Conservation (phyloP, 2,888 invertebrate species). For the Drosophila robusta region DNA sequence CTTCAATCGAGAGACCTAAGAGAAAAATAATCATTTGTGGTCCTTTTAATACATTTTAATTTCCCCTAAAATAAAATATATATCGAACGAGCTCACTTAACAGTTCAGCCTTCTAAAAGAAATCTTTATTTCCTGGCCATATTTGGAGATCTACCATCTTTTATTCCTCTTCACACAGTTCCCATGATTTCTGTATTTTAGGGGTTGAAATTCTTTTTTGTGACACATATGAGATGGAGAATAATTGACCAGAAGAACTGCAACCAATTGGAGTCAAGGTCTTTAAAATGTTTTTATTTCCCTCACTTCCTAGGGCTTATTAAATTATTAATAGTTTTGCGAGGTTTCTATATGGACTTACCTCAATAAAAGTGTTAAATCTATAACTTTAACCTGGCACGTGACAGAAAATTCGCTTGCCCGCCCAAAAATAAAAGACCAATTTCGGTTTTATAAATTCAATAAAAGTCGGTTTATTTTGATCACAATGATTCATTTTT, state of each 20-base stretch:
- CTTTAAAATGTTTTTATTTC: too few species aligned
- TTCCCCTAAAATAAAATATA: too few species aligned
- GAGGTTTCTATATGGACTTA: too few species aligned
- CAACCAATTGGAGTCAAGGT: not conserved
- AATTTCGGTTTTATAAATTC: conserved; percentile 57
- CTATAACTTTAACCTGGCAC: too few species aligned
- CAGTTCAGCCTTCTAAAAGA: too few species aligned
- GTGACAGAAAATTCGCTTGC: not conserved
- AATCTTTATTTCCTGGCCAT: too few species aligned
- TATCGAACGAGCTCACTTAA: too few species aligned
- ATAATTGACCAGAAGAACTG: not conserved
- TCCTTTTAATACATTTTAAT: too few species aligned
- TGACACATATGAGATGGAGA: not conserved
- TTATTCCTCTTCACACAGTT: not conserved
- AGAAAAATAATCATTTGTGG: too few species aligned
- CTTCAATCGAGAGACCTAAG: too few species aligned
- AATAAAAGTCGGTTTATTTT: conserved; percentile 78
- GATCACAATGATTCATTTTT: conserved; percentile 74
- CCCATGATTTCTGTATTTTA: not conserved
- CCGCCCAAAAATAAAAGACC: conserved; percentile 6
- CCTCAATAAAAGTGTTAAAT: too few species aligned
- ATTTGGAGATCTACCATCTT: conserved; percentile 8
- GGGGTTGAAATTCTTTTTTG: not conserved
- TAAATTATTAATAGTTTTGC: not conserved
- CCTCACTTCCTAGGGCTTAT: too few species aligned